A percentile compares a stretch with the other conserved stretches of the same genome.
Evolutionary conservation across 2,113 vertebrate species (phyloP).

Genomic region (Syngnathus typhle): DNA sequence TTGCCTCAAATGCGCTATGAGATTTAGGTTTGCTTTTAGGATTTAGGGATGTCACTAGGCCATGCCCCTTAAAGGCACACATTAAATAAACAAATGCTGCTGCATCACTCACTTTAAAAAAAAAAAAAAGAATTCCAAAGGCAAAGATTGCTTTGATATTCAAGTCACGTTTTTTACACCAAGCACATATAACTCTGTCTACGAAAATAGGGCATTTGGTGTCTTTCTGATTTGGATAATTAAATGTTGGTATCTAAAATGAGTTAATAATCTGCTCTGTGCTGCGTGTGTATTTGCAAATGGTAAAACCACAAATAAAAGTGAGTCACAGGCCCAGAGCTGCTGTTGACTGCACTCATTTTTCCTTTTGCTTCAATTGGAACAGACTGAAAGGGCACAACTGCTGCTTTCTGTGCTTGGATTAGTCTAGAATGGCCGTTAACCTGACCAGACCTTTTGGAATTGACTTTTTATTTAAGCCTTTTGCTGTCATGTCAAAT

Average conservation of each 20-base stretch:
- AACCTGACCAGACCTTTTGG: conserved; percentile 7
- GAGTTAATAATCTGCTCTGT: conserved; percentile 7
- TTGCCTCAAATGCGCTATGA: no score
- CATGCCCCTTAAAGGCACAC: background rate
- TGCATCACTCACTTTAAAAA: no score
- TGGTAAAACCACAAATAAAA: conserved; percentile 40
- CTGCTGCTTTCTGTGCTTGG: conserved; percentile 21
- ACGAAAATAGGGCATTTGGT: no score
- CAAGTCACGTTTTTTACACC: background rate
- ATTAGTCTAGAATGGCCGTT: conserved; percentile 24
- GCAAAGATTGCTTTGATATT: background rate
- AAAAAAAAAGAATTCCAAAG: background rate
- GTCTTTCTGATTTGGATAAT: background rate
- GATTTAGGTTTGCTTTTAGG: no score
- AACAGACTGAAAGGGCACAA: conserved; percentile 57
- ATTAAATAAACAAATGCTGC: background rate
- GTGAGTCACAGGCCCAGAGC: conserved; percentile 64
- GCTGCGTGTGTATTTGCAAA: conserved; percentile 25
- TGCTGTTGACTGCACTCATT: conserved; percentile 49
- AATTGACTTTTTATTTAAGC: conserved; percentile 10
- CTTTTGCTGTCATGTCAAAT: background rate
- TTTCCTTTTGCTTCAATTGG: conserved; percentile 38
- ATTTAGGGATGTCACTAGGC: background rate
- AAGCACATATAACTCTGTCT: no score
- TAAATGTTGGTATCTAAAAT: background rate